Percentiles rank a stretch among this genome's conserved stretches.
Conservation (phyloP, 1,140 invertebrate genomes). For the Anastatus disparis region DNA sequence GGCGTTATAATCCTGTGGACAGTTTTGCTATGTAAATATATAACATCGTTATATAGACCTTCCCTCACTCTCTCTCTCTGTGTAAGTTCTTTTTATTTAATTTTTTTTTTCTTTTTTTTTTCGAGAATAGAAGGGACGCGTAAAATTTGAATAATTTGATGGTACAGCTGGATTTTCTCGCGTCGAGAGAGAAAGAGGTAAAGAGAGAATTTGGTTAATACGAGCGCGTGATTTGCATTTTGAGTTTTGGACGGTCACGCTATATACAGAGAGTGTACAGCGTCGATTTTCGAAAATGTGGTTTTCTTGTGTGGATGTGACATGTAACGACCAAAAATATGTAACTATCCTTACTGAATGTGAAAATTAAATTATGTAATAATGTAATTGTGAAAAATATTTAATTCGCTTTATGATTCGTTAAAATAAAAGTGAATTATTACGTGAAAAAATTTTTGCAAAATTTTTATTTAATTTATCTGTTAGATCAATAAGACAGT, state of each 20-base stretch:
- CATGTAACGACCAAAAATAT: too few relatives aligned
- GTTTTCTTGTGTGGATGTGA: neutral
- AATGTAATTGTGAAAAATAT: too few relatives aligned
- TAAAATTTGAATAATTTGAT: constrained; percentile 24
- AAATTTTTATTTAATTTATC: too few relatives aligned
- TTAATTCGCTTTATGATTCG: too few relatives aligned
- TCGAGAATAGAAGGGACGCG: too few relatives aligned
- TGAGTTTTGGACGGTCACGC: neutral
- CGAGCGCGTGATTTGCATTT: constrained; percentile 16
- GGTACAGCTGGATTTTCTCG: neutral
- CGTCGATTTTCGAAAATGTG: constrained; percentile 1
- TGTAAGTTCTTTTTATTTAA: too few relatives aligned
- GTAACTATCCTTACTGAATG: too few relatives aligned
- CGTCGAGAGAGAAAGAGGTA: neutral
- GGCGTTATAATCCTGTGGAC: constrained; percentile 1
- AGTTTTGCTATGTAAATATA: neutral
- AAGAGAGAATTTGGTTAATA: constrained; percentile 5
- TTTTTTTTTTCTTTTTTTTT: neutral
- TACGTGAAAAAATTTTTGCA: too few relatives aligned
- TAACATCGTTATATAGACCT: constrained; percentile 3
- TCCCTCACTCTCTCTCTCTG: neutral
- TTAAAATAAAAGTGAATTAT: too few relatives aligned
- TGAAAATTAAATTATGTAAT: too few relatives aligned
- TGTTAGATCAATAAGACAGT: too few relatives aligned
- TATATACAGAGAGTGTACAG: neutral